These are phyloP conservation scores for Formica selysi DNA, from an alignment of 1,140 invertebrate genomes.

Conservation along the genomic window DNA sequence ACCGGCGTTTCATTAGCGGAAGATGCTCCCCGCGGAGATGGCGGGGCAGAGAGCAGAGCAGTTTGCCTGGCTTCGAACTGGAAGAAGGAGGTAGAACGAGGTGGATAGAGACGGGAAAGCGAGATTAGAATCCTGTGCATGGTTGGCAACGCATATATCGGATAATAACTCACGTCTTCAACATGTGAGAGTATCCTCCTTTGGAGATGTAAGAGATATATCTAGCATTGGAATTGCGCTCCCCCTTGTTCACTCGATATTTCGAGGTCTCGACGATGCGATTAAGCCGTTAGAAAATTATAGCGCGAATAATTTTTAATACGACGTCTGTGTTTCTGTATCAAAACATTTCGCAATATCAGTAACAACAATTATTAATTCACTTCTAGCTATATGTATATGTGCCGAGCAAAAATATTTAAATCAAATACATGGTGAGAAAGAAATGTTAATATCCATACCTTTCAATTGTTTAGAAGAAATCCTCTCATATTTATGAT, in stretches of 20 bases:
- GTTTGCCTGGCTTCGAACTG: slow-evolving; percentile 72
- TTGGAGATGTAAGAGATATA: slow-evolving; percentile 26
- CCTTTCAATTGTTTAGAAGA: background rate
- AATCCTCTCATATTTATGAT: background rate
- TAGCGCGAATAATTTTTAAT: background rate
- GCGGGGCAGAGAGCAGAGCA: slow-evolving; percentile 65
- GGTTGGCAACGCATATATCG: slow-evolving; percentile 79
- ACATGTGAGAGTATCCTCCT: slow-evolving; percentile 64
- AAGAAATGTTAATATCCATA: background rate
- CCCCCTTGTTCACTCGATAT: slow-evolving; percentile 43
- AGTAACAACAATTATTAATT: background rate
- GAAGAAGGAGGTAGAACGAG: slow-evolving; percentile 72
- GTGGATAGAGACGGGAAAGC: slow-evolving; percentile 77
- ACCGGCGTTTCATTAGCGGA: slow-evolving; percentile 86
- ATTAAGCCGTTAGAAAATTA: slow-evolving; percentile 58
- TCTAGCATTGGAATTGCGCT: slow-evolving; percentile 62
- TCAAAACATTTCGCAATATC: background rate
- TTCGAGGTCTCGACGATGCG: slow-evolving; percentile 30
- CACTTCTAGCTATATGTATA: background rate
- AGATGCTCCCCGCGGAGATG: slow-evolving; percentile 83
- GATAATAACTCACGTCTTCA: slow-evolving; percentile 72
- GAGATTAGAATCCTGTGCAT: slow-evolving; percentile 85
- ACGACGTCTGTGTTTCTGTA: background rate
- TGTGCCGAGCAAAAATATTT: background rate
- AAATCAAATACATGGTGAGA: background rate